Evolutionary conservation across 2,113 vertebrate species (phyloP).

Genomic region (Gallinago jamesoni): DNA sequence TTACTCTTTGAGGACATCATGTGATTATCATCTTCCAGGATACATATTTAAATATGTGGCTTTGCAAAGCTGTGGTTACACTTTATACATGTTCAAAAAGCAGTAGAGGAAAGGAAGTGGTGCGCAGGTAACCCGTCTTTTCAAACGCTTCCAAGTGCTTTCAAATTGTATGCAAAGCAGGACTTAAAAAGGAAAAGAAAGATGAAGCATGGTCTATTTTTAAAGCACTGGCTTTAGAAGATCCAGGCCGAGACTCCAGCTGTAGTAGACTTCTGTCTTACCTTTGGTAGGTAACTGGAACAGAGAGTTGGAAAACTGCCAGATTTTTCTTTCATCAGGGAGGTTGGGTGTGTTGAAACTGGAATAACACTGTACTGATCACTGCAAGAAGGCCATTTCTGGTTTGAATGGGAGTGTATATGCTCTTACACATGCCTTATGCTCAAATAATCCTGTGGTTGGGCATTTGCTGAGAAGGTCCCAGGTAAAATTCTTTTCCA

Average conservation of each 20-base stretch:
- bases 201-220: neutral
- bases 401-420: accelerated
- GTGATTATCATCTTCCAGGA: neutral
- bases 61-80: neutral
- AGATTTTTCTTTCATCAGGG: neutral
- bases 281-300: neutral
- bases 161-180: neutral
- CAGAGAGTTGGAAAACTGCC: neutral
- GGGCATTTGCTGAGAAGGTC: neutral
- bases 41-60: neutral
- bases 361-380: neutral
- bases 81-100: neutral
- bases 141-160: neutral
- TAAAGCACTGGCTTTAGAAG: neutral
- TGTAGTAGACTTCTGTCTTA: neutral
- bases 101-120: neutral
- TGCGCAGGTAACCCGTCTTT: neutral
- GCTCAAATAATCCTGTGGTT: neutral
- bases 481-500: neutral
- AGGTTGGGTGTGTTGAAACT: neutral
- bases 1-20: neutral
- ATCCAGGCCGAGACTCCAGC: neutral
- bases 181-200: neutral
- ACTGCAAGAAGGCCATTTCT: accelerated
- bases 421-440: neutral